These are phyloP conservation scores for Eriosoma lanigerum DNA, from an alignment of 1,140 invertebrate species.

Conservation along the genomic window DNA sequence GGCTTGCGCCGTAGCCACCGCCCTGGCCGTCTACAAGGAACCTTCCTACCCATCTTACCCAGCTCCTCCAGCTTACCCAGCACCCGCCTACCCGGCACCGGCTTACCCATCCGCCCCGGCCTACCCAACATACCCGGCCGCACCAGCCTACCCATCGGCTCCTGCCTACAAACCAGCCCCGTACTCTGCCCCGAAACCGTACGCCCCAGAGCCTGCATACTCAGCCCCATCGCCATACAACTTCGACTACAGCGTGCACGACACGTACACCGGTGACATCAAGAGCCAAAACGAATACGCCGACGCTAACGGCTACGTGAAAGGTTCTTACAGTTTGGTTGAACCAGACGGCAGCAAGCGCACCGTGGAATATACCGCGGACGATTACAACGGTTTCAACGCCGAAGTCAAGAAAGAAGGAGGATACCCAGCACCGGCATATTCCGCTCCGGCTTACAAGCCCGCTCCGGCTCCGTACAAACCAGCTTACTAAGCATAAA, in stretches of 20 bases:
- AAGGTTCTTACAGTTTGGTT: slow-evolving; percentile 58
- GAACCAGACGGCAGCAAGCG: slow-evolving; percentile 64
- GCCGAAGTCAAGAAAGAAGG: slow-evolving; percentile 48
- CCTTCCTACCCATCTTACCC: not conserved
- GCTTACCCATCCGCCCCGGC: slow-evolving; percentile 36
- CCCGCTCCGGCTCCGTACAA: slow-evolving; percentile 39
- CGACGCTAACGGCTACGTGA: slow-evolving; percentile 63
- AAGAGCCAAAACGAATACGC: slow-evolving; percentile 59
- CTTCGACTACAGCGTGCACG: slow-evolving; percentile 55
- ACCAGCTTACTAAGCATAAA: not conserved
- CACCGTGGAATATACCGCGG: slow-evolving; percentile 66
- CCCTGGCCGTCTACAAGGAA: not conserved
- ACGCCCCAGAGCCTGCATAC: slow-evolving; percentile 53
- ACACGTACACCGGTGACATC: slow-evolving; percentile 57
- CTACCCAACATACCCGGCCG: slow-evolving; percentile 15
- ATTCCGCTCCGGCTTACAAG: slow-evolving; percentile 51
- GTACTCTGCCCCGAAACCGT: slow-evolving; percentile 43
- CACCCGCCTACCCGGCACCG: not conserved
- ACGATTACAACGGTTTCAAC: slow-evolving; percentile 66
- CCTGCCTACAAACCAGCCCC: slow-evolving; percentile 21
- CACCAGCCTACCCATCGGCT: slow-evolving; percentile 52
- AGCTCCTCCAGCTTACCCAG: not conserved
- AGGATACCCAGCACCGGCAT: slow-evolving; percentile 52
- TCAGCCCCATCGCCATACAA: slow-evolving; percentile 55
- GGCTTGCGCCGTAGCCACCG: not conserved